Conservation (phyloP, 2,797 vertebrate genomes). For the Myoxocephalus aenaeus region DNA sequence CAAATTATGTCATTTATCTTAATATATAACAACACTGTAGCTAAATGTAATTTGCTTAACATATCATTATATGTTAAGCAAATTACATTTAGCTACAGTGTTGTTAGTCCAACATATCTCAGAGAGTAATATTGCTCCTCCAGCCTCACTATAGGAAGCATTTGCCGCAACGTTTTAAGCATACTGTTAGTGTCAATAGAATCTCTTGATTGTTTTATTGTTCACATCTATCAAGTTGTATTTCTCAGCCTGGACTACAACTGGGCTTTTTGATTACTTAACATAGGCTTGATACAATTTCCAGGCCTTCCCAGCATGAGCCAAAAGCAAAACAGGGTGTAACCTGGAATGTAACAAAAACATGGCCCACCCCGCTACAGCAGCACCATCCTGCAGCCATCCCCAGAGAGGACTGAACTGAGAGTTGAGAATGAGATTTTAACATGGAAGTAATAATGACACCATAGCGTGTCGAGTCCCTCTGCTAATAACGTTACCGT, state of each 20-base stretch:
- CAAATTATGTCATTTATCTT: not conserved
- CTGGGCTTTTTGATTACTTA: slow-evolving; percentile 62
- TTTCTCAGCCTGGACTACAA: slow-evolving; percentile 5
- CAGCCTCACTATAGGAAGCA: not conserved
- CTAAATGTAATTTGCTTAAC: not conserved
- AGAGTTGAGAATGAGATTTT: slow-evolving; percentile 34
- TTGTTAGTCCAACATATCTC: not conserved
- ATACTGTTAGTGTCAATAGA: too few species aligned
- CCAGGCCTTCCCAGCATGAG: slow-evolving; percentile 51
- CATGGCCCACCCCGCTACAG: slow-evolving; percentile 43
- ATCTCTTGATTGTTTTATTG: not conserved
- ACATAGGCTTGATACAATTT: slow-evolving; percentile 73
- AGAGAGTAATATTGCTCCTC: not conserved
- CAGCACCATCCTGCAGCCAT: slow-evolving; percentile 21
- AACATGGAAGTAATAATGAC: slow-evolving; percentile 48
- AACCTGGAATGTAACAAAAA: slow-evolving; percentile 80
- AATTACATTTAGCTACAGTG: slow-evolving; percentile 13
- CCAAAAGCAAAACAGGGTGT: slow-evolving; percentile 78
- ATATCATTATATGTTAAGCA: slow-evolving; percentile 3
- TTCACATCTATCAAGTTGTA: slow-evolving; percentile 21
- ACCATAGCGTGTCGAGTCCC: slow-evolving; percentile 10
- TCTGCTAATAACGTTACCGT: slow-evolving; percentile 28
- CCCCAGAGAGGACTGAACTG: slow-evolving; percentile 30
- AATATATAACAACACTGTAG: not conserved
- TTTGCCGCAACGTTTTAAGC: not conserved